phyloP scores from a whole-genome alignment of 2,113 vertebrate species.

The Uria aalge region DNA sequence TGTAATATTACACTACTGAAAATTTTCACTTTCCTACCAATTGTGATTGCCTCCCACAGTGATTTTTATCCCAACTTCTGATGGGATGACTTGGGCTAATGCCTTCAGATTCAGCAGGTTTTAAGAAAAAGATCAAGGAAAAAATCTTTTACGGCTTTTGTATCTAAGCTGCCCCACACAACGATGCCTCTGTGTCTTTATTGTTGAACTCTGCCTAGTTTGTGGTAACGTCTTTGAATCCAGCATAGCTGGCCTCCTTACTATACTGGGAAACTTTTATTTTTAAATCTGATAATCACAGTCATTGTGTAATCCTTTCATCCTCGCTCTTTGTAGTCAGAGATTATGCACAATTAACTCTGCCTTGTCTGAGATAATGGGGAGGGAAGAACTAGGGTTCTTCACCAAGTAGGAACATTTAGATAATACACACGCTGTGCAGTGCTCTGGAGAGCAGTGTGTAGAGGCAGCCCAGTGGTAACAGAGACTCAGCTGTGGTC shows the following conservation, averaged over 20 bases:
- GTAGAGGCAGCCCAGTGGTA: neutral
- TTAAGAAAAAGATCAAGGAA: neutral
- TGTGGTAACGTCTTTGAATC: neutral
- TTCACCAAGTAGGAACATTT: neutral
- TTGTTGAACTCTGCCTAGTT: neutral
- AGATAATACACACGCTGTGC: accelerated
- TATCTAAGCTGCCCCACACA: neutral
- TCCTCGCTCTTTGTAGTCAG: neutral
- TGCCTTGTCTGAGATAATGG: neutral
- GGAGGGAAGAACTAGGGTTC: neutral
- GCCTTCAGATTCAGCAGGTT: neutral
- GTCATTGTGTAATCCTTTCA: neutral
- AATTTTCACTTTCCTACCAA: neutral
- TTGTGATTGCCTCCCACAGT: neutral
- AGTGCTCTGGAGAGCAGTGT: neutral
- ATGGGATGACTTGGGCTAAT: neutral
- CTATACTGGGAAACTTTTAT: neutral
- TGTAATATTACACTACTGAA: neutral
- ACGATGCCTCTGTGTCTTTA: neutral
- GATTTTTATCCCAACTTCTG: neutral
- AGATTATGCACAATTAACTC: neutral
- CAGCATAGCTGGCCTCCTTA: neutral
- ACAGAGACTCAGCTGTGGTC: accelerated
- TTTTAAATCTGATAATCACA: neutral
- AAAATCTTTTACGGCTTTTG: neutral